phyloP scores from a whole-genome alignment of 2,797 vertebrate genomes.

The Leptoclinus maculatus region DNA sequence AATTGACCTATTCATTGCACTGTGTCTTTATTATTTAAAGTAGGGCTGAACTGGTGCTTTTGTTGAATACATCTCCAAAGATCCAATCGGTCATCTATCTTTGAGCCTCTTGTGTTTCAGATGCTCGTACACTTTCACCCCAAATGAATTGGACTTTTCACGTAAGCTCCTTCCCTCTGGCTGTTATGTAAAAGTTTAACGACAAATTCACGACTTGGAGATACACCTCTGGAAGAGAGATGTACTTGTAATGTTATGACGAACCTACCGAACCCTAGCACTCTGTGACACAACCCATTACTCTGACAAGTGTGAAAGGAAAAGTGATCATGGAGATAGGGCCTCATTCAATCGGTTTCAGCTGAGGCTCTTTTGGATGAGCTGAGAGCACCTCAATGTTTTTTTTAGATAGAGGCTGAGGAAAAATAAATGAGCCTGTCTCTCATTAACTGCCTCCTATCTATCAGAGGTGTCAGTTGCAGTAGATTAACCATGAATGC shows the following conservation, averaged over 20 bases:
- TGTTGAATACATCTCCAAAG: conserved; percentile 7
- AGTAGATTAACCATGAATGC: conserved; percentile 55
- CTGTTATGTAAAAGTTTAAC: conserved; percentile 57
- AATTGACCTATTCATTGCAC: conserved; percentile 5
- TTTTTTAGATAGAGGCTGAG: conserved; percentile 29
- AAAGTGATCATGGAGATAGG: conserved; percentile 16
- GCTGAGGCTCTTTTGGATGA: conserved; percentile 39
- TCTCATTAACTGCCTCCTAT: conserved; percentile 59
- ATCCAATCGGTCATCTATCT: conserved; percentile 7
- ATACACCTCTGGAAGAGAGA: conserved; percentile 13
- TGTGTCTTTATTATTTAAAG: neutral
- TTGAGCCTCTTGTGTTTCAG: conserved; percentile 29
- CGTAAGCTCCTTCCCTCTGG: conserved; percentile 34
- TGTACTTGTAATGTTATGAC: conserved; percentile 23
- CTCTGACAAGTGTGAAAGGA: conserved; percentile 37
- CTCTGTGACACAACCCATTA: conserved; percentile 40
- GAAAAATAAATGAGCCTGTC: conserved; percentile 55
- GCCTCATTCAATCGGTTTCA: conserved; percentile 45
- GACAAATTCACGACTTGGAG: conserved; percentile 41
- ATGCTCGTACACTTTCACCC: conserved; percentile 20
- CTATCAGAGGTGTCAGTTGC: conserved; percentile 59
- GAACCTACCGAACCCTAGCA: neutral
- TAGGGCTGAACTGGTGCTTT: neutral
- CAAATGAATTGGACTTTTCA: conserved; percentile 43
- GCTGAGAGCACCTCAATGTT: conserved; percentile 36